Percentiles rank a stretch among this genome's conserved stretches.
phyloP scores from a whole-genome alignment of 2,888 invertebrate genomes.

The Pseudoips prasinana region DNA sequence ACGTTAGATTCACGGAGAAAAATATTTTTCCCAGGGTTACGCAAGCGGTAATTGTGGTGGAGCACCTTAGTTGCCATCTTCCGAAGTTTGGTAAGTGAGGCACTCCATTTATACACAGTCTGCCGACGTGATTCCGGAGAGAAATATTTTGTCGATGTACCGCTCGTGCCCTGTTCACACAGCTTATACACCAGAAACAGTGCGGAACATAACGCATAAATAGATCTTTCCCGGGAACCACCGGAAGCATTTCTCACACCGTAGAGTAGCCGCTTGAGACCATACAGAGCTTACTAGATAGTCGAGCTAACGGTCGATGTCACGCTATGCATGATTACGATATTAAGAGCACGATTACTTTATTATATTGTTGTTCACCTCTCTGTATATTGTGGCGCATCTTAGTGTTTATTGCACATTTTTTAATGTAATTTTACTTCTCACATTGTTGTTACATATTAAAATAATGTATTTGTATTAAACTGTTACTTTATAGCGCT shows the following conservation, averaged over 20 bases:
- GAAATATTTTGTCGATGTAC: slow-evolving; percentile 82
- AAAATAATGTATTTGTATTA: slow-evolving; percentile 14
- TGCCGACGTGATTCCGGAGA: slow-evolving; percentile 82
- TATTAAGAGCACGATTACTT: slow-evolving; percentile 75
- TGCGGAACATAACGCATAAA: slow-evolving; percentile 80
- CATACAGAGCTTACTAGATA: slow-evolving; percentile 63
- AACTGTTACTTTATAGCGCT: slow-evolving; percentile 26
- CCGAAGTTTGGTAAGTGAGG: slow-evolving; percentile 82
- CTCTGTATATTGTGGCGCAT: slow-evolving; percentile 58
- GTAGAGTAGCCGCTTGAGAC: slow-evolving; percentile 75
- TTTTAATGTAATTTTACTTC: slow-evolving; percentile 42
- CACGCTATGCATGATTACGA: slow-evolving; percentile 79
- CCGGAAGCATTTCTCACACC: slow-evolving; percentile 71
- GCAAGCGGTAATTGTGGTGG: slow-evolving; percentile 82
- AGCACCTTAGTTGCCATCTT: slow-evolving; percentile 82
- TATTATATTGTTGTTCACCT: slow-evolving; percentile 49
- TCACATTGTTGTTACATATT: slow-evolving; percentile 20
- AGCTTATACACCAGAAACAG: slow-evolving; percentile 65
- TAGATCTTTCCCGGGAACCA: slow-evolving; percentile 81
- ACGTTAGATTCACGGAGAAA: slow-evolving; percentile 82
- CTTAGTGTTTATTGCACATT: slow-evolving; percentile 68
- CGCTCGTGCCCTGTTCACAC: slow-evolving; percentile 71
- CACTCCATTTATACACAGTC: slow-evolving; percentile 79
- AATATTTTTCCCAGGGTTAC: slow-evolving; percentile 83
- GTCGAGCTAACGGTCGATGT: slow-evolving; percentile 67